phyloP scores from a whole-genome alignment of 1,140 invertebrate genomes.

The Pseudobourletiella spinata region DNA sequence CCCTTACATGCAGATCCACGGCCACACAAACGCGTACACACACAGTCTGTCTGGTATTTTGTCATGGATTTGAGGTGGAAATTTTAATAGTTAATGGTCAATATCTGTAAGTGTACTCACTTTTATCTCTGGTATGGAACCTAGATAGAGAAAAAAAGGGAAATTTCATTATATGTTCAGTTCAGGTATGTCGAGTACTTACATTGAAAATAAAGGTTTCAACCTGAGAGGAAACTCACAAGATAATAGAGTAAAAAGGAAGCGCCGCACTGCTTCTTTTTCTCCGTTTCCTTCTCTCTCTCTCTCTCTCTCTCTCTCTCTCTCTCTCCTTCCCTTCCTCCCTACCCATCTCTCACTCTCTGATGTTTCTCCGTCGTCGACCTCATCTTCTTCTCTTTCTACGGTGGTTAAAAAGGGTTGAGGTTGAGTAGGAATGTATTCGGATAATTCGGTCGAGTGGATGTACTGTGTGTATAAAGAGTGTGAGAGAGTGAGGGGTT shows the following conservation, averaged over 20 bases:
- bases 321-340: neutral
- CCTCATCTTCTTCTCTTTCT: neutral
- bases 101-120: neutral
- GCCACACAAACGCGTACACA: no score
- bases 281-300: neutral
- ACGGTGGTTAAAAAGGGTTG: neutral
- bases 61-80: slow-evolving; percentile 3
- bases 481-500: no score
- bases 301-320: no score
- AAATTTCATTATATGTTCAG: neutral
- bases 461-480: neutral
- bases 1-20: no score
- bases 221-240: neutral
- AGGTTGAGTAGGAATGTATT: slow-evolving; percentile 2
- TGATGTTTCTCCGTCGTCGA: neutral
- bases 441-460: slow-evolving; percentile 1
- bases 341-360: neutral
- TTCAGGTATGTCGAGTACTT: neutral
- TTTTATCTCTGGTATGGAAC: neutral
- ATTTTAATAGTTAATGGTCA: slow-evolving; percentile 1
- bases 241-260: slow-evolving; percentile 1
- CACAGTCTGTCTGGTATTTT: neutral
- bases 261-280: neutral
- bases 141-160: neutral
- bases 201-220: neutral